Evolutionary conservation across 2,113 vertebrate genomes (phyloP).

Genomic region (Grammomys dolichurus): DNA sequence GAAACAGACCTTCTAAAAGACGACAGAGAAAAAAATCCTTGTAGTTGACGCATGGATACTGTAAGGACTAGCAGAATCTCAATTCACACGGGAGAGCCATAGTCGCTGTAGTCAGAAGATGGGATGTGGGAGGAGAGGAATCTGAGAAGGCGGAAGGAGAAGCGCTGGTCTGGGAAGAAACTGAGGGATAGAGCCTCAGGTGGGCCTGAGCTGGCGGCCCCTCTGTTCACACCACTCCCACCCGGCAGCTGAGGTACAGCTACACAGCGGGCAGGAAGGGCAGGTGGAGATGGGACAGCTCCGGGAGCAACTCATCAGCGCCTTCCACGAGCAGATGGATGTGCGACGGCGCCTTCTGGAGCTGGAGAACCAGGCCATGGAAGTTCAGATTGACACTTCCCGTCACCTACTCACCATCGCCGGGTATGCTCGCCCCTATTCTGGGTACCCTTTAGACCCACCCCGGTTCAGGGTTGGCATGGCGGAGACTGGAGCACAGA

Average conservation of each 20-base stretch:
- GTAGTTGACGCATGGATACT: background rate
- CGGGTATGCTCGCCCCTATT: conserved; percentile 84
- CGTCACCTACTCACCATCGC: conserved; percentile 92
- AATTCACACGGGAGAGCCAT: background rate
- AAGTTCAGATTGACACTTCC: conserved; percentile 92
- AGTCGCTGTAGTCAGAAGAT: background rate
- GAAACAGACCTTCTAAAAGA: background rate
- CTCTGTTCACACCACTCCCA: background rate
- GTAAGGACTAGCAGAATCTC: background rate
- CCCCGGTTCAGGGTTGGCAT: too few relatives aligned
- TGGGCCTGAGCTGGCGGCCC: background rate
- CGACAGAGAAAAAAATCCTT: background rate
- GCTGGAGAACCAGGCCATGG: conserved; percentile 92
- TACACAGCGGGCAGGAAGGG: conserved; percentile 88
- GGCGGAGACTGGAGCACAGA: background rate
- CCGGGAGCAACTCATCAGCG: conserved; percentile 90
- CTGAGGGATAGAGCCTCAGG: background rate
- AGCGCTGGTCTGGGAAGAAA: background rate
- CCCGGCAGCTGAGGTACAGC: conserved; percentile 91
- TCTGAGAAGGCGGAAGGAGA: background rate
- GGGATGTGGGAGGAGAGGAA: background rate
- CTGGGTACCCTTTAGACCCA: accelerated
- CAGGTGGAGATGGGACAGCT: conserved; percentile 90
- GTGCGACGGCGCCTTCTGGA: conserved; percentile 91
- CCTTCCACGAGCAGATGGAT: conserved; percentile 94